Conservation (phyloP, 1,140 invertebrate species). For the Leguminivora glycinivorella region DNA sequence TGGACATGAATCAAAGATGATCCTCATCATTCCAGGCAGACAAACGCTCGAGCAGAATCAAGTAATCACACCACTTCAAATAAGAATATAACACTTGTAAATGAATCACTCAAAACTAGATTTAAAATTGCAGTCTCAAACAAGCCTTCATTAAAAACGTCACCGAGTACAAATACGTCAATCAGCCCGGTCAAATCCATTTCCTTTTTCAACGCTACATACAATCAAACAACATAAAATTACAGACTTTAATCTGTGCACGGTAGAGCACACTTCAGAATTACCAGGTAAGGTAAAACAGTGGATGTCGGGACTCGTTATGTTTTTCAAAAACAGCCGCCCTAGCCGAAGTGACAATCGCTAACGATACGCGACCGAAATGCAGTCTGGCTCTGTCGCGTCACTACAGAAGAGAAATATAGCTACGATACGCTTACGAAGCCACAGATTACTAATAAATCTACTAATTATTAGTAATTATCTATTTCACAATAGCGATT, state of each 20-base stretch:
- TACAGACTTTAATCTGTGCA: neutral
- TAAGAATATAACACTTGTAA: neutral
- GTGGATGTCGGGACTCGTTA: neutral
- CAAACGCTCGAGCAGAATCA: neutral
- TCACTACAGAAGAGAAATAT: no score
- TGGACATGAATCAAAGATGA: no score
- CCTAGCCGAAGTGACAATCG: no score
- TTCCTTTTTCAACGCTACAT: neutral
- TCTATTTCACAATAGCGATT: no score
- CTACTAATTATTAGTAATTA: no score
- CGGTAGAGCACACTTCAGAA: neutral
- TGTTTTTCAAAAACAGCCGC: neutral
- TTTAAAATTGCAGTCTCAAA: neutral
- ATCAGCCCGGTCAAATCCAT: conserved; percentile 13
- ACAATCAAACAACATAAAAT: neutral
- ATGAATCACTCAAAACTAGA: neutral
- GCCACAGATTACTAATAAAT: no score
- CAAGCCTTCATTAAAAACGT: conserved; percentile 14
- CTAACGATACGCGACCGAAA: no score
- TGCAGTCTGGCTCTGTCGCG: no score
- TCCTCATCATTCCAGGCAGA: no score
- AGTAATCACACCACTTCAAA: neutral
- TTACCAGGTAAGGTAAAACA: neutral
- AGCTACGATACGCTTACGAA: no score
- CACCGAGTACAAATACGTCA: conserved; percentile 13